A percentile compares a stretch with the other conserved stretches of the same genome.
phyloP scores from a whole-genome alignment of 2,113 vertebrate species.

The Lophotis ruficrista region DNA sequence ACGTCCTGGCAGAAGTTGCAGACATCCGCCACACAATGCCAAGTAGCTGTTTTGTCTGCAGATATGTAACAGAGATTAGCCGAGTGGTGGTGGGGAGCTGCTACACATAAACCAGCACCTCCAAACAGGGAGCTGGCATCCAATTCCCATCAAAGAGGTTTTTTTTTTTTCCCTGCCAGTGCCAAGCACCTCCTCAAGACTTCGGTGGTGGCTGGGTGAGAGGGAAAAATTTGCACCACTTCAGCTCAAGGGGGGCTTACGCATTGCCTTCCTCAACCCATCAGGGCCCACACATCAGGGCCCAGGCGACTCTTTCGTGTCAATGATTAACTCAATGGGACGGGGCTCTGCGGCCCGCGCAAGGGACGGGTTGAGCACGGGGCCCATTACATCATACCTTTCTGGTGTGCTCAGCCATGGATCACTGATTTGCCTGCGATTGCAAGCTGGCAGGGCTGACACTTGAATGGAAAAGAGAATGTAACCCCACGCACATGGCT shows the following conservation, averaged over 20 bases:
- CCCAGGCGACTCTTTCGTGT: not conserved
- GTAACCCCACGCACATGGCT: not conserved
- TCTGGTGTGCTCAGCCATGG: not conserved
- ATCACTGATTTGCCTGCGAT: not conserved
- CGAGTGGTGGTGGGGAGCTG: constrained; percentile 23
- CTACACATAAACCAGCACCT: not conserved
- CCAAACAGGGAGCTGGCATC: not conserved
- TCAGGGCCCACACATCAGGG: not conserved
- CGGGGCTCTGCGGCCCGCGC: not conserved
- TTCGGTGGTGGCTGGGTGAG: not conserved
- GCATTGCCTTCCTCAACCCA: not conserved
- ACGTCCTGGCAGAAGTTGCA: constrained; percentile 64
- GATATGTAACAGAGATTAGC: constrained; percentile 71
- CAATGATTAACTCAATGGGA: not conserved
- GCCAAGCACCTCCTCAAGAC: not conserved
- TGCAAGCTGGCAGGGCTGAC: not conserved
- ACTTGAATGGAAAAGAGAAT: not conserved
- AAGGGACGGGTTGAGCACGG: not conserved
- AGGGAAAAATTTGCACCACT: not conserved
- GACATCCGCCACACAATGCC: constrained; percentile 65
- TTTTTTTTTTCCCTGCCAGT: not conserved
- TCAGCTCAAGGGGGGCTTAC: rapidly evolving
- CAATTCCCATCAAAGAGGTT: not conserved
- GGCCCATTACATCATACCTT: not conserved
- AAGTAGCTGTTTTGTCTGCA: constrained; percentile 73